phyloP scores from a whole-genome alignment of 2,113 vertebrate genomes.

The Nibea albiflora region DNA sequence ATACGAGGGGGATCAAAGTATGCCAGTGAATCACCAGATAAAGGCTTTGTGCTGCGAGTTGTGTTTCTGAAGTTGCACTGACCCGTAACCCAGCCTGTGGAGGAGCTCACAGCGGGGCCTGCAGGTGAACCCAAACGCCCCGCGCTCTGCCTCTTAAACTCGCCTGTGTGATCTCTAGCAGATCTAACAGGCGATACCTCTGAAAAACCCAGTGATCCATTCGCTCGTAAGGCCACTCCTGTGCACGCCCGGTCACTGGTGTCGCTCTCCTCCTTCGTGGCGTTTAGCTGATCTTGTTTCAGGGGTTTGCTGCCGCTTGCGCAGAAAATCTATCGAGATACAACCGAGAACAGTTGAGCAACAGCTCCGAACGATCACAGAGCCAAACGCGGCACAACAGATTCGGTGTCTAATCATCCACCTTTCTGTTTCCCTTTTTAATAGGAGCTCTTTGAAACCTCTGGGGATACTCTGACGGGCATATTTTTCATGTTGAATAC shows the following conservation, averaged over 20 bases:
- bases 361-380: too few species aligned
- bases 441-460: slow-evolving; percentile 68
- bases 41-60: slow-evolving; percentile 2
- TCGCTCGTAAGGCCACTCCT: slow-evolving; percentile 27
- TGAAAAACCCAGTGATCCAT: slow-evolving; percentile 22
- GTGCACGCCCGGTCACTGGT: background rate
- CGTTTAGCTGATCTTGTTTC: background rate
- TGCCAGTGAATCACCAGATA: slow-evolving; percentile 15
- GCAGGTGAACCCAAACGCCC: slow-evolving; percentile 77
- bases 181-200: slow-evolving; percentile 33
- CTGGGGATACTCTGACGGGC: slow-evolving; percentile 51
- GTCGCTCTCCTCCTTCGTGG: background rate
- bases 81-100: slow-evolving; percentile 61
- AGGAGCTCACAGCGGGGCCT: slow-evolving; percentile 45
- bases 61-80: slow-evolving; percentile 45
- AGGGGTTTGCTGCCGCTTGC: slow-evolving; percentile 20
- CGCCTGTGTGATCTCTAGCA: slow-evolving; percentile 53
- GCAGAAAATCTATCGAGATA: background rate
- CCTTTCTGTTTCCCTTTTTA: slow-evolving; percentile 58
- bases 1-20: slow-evolving; percentile 5
- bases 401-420: slow-evolving; percentile 41
- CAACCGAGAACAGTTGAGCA: background rate
- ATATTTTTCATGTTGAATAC: slow-evolving; percentile 58
- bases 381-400: background rate
- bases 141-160: slow-evolving; percentile 57